These are phyloP conservation scores for Trachemys scripta DNA, from an alignment of 2,113 vertebrate genomes.

Conservation along the genomic window DNA sequence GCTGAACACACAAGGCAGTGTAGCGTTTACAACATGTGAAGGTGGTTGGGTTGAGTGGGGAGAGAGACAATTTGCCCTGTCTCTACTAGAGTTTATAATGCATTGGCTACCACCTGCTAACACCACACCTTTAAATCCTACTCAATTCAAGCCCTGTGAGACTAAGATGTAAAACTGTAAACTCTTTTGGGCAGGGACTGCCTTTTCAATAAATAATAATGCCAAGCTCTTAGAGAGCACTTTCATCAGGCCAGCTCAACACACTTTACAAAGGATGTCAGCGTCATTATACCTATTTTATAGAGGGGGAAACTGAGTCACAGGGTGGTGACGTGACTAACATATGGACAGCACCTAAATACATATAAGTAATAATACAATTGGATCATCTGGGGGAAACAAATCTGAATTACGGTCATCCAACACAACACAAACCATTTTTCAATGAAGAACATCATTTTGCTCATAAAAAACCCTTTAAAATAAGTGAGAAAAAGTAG, in stretches of 20 bases:
- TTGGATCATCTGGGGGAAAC: fast-evolving
- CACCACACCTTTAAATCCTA: background rate
- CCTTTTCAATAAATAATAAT: no score
- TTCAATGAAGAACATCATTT: fast-evolving
- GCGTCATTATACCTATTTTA: fast-evolving
- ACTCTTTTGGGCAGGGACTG: no score
- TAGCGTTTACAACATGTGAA: background rate
- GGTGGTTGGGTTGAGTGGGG: background rate
- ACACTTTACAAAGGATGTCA: fast-evolving
- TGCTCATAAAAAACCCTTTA: fast-evolving
- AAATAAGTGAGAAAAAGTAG: background rate
- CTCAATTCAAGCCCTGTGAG: background rate
- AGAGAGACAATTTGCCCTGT: background rate
- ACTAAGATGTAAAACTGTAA: background rate
- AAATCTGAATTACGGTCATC: fast-evolving
- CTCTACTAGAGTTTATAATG: background rate
- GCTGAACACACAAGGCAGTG: background rate
- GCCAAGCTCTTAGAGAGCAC: fast-evolving
- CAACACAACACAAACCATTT: fast-evolving
- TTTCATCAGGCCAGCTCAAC: fast-evolving
- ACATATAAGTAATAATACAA: fast-evolving
- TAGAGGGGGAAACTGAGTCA: background rate
- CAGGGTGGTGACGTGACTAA: background rate
- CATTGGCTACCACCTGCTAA: background rate
- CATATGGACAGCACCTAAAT: background rate